These are phyloP conservation scores for Nebria ingens DNA, from an alignment of 1,140 invertebrate species.

Conservation along the genomic window DNA sequence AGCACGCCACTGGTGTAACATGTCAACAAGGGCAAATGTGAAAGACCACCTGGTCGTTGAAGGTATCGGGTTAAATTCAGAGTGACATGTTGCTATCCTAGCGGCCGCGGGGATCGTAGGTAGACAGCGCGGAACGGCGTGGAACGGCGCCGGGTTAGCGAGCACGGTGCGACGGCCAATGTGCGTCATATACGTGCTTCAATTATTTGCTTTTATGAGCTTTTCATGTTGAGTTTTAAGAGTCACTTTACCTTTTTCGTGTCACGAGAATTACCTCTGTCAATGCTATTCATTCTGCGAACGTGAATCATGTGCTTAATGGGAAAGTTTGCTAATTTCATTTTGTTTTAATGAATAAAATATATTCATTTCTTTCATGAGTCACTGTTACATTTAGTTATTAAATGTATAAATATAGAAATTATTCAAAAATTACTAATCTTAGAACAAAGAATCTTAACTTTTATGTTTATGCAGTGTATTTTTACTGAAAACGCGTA, in stretches of 20 bases:
- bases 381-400: too few species aligned
- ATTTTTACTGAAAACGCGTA: too few species aligned
- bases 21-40: not conserved
- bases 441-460: too few species aligned
- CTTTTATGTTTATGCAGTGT: too few species aligned
- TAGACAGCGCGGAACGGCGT: too few species aligned
- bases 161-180: too few species aligned
- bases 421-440: too few species aligned
- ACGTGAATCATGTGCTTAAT: not conserved
- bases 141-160: too few species aligned
- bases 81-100: not conserved
- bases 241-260: not conserved
- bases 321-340: too few species aligned
- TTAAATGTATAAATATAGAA: too few species aligned
- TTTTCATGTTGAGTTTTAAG: not conserved
- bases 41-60: not conserved
- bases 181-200: not conserved
- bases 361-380: too few species aligned
- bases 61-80: not conserved
- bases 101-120: not conserved
- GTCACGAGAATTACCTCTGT: not conserved
- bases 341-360: too few species aligned
- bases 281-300: not conserved
- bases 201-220: not conserved
- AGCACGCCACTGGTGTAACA: not conserved